Conservation (phyloP, 2,797 vertebrate species). For the Carcharodon carcharias region DNA sequence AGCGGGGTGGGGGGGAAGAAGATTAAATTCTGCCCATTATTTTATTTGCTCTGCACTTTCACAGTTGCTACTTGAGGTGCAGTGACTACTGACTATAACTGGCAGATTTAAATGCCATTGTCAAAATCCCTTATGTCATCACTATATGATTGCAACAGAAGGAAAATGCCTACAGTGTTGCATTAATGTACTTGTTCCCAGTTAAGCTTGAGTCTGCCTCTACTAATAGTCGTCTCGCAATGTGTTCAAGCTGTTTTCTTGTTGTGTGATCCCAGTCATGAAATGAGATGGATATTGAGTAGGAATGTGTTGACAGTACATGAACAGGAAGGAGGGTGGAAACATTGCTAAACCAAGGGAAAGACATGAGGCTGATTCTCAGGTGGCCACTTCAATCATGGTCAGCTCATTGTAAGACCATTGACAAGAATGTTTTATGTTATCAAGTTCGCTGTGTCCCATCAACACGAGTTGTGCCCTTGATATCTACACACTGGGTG, state of each 20-base stretch:
- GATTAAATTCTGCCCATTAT: background rate
- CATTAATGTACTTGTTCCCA: conserved; percentile 27
- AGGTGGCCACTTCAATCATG: background rate
- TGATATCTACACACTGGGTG: too few species aligned
- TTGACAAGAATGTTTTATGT: background rate
- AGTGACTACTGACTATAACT: conserved; percentile 2
- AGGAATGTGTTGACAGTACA: background rate
- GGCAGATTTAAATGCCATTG: conserved; percentile 6
- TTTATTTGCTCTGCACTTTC: background rate
- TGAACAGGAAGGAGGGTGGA: background rate
- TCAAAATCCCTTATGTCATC: background rate
- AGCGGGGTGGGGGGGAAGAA: background rate
- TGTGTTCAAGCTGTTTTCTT: background rate
- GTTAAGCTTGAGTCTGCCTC: conserved; percentile 24
- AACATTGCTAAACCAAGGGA: background rate
- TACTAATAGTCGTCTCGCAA: background rate
- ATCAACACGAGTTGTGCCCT: too few species aligned
- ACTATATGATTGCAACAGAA: background rate
- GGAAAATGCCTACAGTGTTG: background rate
- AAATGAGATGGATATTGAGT: conserved; percentile 19
- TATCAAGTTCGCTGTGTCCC: too few species aligned
- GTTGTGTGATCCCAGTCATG: background rate
- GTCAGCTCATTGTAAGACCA: background rate
- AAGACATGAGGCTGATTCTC: background rate
- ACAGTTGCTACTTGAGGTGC: background rate